A percentile compares a stretch with the other conserved stretches of the same genome.
These are phyloP conservation scores for Micromys minutus DNA, from an alignment of 2,113 vertebrate genomes.

Conservation along the genomic window DNA sequence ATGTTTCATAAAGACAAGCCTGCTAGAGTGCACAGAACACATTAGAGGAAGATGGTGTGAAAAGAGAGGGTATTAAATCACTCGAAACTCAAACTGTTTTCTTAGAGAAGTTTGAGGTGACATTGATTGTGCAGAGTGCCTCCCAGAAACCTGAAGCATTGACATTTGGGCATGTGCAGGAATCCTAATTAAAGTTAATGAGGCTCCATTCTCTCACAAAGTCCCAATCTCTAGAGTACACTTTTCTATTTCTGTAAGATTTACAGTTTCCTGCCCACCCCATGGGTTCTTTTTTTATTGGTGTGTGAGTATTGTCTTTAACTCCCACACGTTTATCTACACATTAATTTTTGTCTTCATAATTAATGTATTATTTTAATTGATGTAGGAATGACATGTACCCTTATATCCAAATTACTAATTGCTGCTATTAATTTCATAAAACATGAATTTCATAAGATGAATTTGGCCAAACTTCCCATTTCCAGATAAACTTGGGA, in stretches of 20 bases:
- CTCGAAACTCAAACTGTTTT: neutral
- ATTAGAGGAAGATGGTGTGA: neutral
- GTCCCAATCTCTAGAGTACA: neutral
- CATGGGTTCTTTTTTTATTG: neutral
- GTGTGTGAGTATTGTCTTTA: neutral
- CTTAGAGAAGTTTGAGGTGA: neutral
- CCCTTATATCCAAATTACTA: neutral
- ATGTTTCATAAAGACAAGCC: neutral
- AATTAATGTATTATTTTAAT: neutral
- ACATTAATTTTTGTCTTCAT: constrained; percentile 37
- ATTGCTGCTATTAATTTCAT: neutral
- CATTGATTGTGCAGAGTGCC: neutral
- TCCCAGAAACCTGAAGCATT: neutral
- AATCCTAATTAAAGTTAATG: constrained; percentile 34
- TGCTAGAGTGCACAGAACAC: neutral
- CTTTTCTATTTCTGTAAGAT: neutral
- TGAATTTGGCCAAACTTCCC: neutral
- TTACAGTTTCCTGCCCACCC: neutral
- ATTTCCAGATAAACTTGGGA: neutral
- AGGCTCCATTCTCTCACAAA: neutral
- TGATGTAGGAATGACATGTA: neutral
- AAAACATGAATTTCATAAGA: neutral
- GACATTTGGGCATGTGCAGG: neutral
- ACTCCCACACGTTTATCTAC: neutral
- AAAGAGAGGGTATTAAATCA: neutral